phyloP scores from a whole-genome alignment of 2,888 invertebrate genomes.

The Phaonia tiefii region DNA sequence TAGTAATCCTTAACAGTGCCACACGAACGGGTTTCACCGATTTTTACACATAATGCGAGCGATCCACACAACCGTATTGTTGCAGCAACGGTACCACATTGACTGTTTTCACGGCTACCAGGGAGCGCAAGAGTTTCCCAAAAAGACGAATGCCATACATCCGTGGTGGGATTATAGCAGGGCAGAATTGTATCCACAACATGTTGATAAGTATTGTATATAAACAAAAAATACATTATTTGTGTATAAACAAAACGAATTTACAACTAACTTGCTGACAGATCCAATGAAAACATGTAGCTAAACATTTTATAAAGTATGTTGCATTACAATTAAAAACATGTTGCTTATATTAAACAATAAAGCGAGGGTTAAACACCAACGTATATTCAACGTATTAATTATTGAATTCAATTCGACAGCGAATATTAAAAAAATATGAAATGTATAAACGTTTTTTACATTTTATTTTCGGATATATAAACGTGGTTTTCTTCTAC shows the following conservation, averaged over 20 bases:
- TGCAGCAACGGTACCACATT: constrained; percentile 48
- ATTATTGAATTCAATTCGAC: no score
- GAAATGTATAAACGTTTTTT: no score
- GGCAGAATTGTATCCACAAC: constrained; percentile 42
- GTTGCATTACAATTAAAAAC: no score
- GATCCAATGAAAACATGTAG: neutral
- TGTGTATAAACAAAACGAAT: neutral
- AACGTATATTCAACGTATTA: no score
- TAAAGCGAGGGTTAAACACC: no score
- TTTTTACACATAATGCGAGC: constrained; percentile 13
- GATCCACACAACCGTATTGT: constrained; percentile 26
- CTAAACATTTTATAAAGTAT: neutral
- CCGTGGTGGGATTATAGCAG: constrained; percentile 19
- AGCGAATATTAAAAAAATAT: no score
- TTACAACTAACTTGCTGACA: neutral
- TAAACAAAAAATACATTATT: neutral
- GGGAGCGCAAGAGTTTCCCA: neutral
- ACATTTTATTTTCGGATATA: no score
- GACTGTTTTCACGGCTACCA: constrained; percentile 41
- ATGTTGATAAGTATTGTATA: constrained; percentile 39
- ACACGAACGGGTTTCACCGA: constrained; percentile 7
- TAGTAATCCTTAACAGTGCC: neutral
- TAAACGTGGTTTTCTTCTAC: no score
- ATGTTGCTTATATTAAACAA: no score
- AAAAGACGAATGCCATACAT: constrained; percentile 7